Conservation (phyloP, 2,797 vertebrate species). For the Sebastes hubbsi region DNA sequence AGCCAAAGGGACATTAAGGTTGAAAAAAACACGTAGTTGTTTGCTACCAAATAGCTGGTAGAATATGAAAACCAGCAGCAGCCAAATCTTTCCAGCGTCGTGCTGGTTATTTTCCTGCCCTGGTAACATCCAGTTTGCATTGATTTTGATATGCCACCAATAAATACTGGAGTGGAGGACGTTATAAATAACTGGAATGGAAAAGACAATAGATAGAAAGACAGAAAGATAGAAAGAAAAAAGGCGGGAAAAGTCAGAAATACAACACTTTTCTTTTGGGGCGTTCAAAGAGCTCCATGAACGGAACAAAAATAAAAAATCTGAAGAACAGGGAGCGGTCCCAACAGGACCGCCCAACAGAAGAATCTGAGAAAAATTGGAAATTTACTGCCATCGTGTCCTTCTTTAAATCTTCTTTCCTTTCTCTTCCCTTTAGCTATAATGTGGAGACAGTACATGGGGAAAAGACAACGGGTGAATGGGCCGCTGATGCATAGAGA, state of each 20-base stretch:
- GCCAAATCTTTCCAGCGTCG: constrained; percentile 18
- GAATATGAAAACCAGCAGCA: background rate
- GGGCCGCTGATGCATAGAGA: constrained; percentile 67
- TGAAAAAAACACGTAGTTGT: background rate
- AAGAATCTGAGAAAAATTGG: constrained; percentile 43
- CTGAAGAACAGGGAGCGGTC: constrained; percentile 29
- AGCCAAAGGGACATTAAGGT: background rate
- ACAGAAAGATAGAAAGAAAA: constrained; percentile 31
- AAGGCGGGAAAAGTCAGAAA: constrained; percentile 34
- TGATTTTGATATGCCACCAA: background rate
- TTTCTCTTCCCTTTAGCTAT: constrained; percentile 71
- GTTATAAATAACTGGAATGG: constrained; percentile 38
- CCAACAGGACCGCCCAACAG: constrained; percentile 41
- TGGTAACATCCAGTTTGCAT: constrained; percentile 43
- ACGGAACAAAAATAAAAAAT: constrained; percentile 19
- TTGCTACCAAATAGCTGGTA: constrained; percentile 18
- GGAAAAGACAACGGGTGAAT: constrained; percentile 64
- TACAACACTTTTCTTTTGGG: constrained; percentile 30
- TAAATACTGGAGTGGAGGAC: constrained; percentile 22
- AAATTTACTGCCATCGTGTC: constrained; percentile 54
- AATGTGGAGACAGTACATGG: constrained; percentile 60
- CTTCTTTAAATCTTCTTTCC: constrained; percentile 62
- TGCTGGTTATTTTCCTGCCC: constrained; percentile 29
- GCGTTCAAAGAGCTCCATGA: constrained; percentile 21
- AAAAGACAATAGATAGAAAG: constrained; percentile 49